A percentile compares a stretch with the other conserved stretches of the same genome.
Conservation (phyloP, 2,113 vertebrate species). For the Orthonyx spaldingii region DNA sequence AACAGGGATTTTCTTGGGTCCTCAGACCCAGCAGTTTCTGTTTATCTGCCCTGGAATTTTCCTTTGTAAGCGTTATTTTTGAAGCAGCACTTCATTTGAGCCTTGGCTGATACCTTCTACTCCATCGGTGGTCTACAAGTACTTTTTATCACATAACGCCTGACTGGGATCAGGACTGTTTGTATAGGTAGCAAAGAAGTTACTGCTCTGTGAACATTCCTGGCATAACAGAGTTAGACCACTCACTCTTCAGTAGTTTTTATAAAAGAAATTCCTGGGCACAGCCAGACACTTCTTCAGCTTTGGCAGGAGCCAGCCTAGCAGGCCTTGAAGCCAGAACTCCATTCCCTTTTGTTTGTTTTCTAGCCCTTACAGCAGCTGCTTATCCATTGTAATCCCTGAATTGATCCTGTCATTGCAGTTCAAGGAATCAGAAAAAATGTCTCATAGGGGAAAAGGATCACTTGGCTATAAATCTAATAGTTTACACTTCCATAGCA, state of each 20-base stretch:
- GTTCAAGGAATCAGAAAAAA: constrained; percentile 43
- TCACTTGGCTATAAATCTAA: constrained; percentile 31
- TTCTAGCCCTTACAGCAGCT: background rate
- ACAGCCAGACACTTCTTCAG: background rate
- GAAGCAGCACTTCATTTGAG: background rate
- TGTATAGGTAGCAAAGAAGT: background rate
- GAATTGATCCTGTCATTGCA: constrained; percentile 41
- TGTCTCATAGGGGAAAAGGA: background rate
- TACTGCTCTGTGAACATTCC: constrained; percentile 12
- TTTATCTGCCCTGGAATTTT: constrained; percentile 12
- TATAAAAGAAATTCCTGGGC: constrained; percentile 22
- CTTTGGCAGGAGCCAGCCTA: background rate
- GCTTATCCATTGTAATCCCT: constrained; percentile 34
- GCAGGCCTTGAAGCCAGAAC: background rate
- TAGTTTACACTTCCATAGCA: background rate
- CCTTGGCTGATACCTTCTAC: background rate
- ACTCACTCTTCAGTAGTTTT: constrained; percentile 7
- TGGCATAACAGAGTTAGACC: background rate
- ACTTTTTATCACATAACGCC: background rate
- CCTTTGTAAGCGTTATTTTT: background rate
- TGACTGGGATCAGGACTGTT: background rate
- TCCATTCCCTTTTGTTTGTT: constrained; percentile 20
- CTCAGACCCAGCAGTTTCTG: background rate
- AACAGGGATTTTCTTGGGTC: background rate
- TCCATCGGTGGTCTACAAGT: background rate